Conservation (phyloP, 2,113 vertebrate species). For the Triplophysa rosa region DNA sequence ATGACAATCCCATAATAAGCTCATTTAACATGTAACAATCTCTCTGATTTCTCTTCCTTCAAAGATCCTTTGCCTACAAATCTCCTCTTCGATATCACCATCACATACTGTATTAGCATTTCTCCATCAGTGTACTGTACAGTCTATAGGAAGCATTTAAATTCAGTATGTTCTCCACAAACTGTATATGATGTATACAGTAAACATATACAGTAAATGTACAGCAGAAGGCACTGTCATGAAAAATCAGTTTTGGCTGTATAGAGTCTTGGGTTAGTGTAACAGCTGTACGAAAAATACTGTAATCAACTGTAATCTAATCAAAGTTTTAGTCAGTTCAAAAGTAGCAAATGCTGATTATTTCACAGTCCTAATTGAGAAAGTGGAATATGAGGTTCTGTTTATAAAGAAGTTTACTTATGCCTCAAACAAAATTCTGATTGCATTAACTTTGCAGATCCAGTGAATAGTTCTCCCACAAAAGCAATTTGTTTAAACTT, state of each 20-base stretch:
- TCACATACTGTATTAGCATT: constrained; percentile 17
- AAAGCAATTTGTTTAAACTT: too few species aligned
- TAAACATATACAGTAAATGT: neutral
- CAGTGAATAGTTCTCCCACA: too few species aligned
- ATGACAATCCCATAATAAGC: constrained; percentile 49
- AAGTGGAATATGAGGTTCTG: too few species aligned
- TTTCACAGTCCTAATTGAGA: too few species aligned
- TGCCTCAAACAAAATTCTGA: too few species aligned
- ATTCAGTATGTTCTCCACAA: constrained; percentile 18
- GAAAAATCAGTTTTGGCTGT: neutral
- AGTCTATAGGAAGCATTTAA: neutral
- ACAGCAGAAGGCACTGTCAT: neutral
- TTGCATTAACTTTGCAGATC: too few species aligned
- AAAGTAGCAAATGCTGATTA: too few species aligned
- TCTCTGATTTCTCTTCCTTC: constrained; percentile 19
- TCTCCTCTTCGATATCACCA: constrained; percentile 21
- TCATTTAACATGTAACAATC: constrained; percentile 49
- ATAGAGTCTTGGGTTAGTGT: neutral
- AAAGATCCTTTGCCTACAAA: constrained; percentile 1
- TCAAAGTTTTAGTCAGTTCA: too few species aligned
- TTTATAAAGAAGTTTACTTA: too few species aligned
- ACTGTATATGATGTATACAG: neutral
- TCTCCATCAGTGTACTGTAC: neutral
- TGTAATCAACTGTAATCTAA: too few species aligned
- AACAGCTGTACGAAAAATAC: too few species aligned